Percentiles rank a stretch among this genome's conserved stretches.
These are phyloP conservation scores for Falco rusticolus DNA, from an alignment of 2,797 vertebrate species.

Conservation along the genomic window DNA sequence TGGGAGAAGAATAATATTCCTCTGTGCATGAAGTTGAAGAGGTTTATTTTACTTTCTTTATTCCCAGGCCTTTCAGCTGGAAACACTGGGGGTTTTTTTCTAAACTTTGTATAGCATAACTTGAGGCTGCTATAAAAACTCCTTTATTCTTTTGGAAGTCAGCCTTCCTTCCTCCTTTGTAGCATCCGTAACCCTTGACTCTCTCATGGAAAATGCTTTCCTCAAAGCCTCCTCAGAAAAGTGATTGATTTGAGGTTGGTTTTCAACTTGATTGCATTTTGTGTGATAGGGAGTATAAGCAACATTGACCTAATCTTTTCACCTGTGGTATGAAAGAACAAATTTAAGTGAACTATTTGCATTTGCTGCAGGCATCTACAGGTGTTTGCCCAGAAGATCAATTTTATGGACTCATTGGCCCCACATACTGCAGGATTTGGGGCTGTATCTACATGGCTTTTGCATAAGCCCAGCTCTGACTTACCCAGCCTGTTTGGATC, in stretches of 20 bases:
- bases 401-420: background rate
- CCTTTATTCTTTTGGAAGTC: background rate
- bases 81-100: background rate
- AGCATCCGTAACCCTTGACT: background rate
- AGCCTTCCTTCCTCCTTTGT: background rate
- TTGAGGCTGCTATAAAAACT: background rate
- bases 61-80: slow-evolving; percentile 46
- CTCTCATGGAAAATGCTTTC: background rate
- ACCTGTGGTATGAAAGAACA: background rate
- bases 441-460: background rate
- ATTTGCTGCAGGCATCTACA: background rate
- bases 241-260: background rate
- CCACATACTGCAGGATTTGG: background rate
- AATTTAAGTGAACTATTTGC: background rate
- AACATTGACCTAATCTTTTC: background rate
- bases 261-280: background rate
- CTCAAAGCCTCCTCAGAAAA: background rate
- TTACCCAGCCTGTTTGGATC: background rate
- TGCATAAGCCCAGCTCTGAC: background rate
- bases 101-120: background rate
- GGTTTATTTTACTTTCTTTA: slow-evolving; percentile 57
- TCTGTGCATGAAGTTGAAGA: background rate
- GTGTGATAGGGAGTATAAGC: background rate
- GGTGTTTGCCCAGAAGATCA: background rate
- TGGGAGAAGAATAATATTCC: background rate